Conservation (phyloP, 2,797 vertebrate species). For the Notolabrus celidotus region DNA sequence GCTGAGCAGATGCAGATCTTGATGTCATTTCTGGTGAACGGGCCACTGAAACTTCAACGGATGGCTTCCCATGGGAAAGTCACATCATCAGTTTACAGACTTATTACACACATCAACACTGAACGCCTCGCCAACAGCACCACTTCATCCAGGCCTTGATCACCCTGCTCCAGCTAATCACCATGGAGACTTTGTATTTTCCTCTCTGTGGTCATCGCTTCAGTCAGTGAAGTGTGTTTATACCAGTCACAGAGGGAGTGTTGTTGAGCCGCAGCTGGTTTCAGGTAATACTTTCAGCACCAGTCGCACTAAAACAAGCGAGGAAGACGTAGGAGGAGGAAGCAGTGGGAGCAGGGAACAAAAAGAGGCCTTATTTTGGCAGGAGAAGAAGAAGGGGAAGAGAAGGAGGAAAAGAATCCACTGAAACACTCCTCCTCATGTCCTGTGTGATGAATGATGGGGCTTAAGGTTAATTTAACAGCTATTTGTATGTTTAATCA, state of each 20-base stretch:
- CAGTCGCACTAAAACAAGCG: conserved; percentile 3
- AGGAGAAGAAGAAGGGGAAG: conserved; percentile 12
- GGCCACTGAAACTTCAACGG: conserved; percentile 17
- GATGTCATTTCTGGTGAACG: conserved; percentile 3
- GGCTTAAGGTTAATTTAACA: conserved; percentile 28
- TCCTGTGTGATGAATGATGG: conserved; percentile 22
- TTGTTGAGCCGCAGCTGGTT: conserved; percentile 48
- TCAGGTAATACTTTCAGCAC: conserved; percentile 50
- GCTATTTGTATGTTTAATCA: conserved; percentile 31
- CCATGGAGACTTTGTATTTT: conserved; percentile 13
- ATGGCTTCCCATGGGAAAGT: conserved; percentile 48
- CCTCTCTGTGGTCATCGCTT: conserved; percentile 15
- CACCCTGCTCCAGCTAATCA: conserved; percentile 56
- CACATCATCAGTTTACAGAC: conserved; percentile 34
- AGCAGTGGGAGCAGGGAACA: conserved; percentile 31
- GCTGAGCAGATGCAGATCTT: conserved; percentile 24
- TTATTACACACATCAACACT: conserved; percentile 34
- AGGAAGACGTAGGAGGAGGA: conserved; percentile 58
- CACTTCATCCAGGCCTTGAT: conserved; percentile 30
- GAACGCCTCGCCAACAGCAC: conserved; percentile 28
- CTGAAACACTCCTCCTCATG: conserved; percentile 15
- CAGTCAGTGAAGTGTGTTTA: conserved; percentile 47
- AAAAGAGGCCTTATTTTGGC: conserved; percentile 10
- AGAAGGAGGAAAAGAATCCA: conserved; percentile 23
- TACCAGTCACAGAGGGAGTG: neutral